Percentiles rank a stretch among this genome's conserved stretches.
Evolutionary conservation across 2,113 vertebrate species (phyloP).

Genomic region (Pontoporia blainvillei): DNA sequence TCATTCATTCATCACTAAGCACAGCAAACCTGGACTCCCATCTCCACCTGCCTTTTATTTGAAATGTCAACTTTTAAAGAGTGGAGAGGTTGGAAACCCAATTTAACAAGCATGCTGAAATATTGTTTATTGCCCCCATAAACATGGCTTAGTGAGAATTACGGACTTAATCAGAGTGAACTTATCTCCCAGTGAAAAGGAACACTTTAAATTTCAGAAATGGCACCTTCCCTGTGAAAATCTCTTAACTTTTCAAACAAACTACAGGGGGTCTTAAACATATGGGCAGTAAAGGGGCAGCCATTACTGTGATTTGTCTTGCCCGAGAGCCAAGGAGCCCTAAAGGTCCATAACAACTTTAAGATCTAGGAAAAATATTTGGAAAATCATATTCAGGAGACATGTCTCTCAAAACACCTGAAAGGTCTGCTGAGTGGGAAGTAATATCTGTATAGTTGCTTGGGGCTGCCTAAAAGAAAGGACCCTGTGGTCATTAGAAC

Average conservation of each 20-base stretch:
- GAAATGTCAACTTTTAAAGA: slow-evolving; percentile 85
- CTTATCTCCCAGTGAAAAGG: slow-evolving; percentile 85
- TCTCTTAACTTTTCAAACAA: slow-evolving; percentile 86
- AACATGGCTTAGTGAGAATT: slow-evolving; percentile 88
- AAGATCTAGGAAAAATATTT: slow-evolving; percentile 59
- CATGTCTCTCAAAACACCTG: not conserved
- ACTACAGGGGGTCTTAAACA: slow-evolving; percentile 85
- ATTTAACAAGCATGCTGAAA: slow-evolving; percentile 86
- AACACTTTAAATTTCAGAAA: slow-evolving; percentile 86
- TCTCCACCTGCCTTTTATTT: slow-evolving; percentile 86
- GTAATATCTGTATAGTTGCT: not conserved
- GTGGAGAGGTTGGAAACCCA: slow-evolving; percentile 83
- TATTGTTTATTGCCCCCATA: slow-evolving; percentile 87
- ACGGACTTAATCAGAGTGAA: slow-evolving; percentile 86
- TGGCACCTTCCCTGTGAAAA: slow-evolving; percentile 85
- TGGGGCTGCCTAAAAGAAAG: not conserved
- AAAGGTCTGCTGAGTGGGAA: not conserved
- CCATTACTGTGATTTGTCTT: slow-evolving; percentile 67
- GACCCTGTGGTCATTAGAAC: not conserved
- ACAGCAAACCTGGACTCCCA: slow-evolving; percentile 69
- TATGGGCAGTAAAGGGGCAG: slow-evolving; percentile 80
- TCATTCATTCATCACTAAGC: slow-evolving; percentile 78
- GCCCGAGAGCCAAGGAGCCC: slow-evolving; percentile 64
- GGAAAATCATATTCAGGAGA: slow-evolving; percentile 63
- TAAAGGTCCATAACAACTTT: slow-evolving; percentile 60